phyloP scores from a whole-genome alignment of 2,888 invertebrate species.

The Chorisops tibialis region DNA sequence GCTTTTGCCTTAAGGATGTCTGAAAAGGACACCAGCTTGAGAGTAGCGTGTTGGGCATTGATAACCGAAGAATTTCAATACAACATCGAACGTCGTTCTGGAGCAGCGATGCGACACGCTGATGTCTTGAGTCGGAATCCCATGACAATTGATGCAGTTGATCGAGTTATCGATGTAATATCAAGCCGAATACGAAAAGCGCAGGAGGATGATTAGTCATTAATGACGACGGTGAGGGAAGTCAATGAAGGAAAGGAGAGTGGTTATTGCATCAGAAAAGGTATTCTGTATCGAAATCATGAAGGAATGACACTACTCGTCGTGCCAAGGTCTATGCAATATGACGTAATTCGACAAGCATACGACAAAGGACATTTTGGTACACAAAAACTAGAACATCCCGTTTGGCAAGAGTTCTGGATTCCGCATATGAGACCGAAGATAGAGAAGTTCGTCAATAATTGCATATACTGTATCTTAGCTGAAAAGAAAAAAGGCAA shows the following conservation, averaged over 20 bases:
- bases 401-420: not conserved
- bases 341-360: not conserved
- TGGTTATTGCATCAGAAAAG: not conserved
- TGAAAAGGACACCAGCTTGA: slow-evolving; percentile 1
- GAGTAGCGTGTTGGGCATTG: slow-evolving; percentile 9
- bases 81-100: slow-evolving; percentile 7
- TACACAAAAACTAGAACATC: too few relatives aligned
- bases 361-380: not conserved
- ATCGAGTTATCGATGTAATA: not conserved
- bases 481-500: not conserved
- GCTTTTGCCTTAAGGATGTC: slow-evolving; percentile 12
- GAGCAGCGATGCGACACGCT: too few relatives aligned
- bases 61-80: slow-evolving; percentile 1
- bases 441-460: not conserved
- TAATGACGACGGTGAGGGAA: not conserved
- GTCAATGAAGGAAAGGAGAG: not conserved
- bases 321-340: not conserved
- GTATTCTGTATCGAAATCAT: not conserved
- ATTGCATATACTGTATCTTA: not conserved
- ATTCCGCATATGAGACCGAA: not conserved
- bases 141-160: not conserved
- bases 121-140: not conserved
- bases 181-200: not conserved
- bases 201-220: not conserved
- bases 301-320: not conserved